A percentile compares a stretch with the other conserved stretches of the same genome.
Conservation (phyloP, 2,888 invertebrate genomes). For the Heliconius hortense region DNA sequence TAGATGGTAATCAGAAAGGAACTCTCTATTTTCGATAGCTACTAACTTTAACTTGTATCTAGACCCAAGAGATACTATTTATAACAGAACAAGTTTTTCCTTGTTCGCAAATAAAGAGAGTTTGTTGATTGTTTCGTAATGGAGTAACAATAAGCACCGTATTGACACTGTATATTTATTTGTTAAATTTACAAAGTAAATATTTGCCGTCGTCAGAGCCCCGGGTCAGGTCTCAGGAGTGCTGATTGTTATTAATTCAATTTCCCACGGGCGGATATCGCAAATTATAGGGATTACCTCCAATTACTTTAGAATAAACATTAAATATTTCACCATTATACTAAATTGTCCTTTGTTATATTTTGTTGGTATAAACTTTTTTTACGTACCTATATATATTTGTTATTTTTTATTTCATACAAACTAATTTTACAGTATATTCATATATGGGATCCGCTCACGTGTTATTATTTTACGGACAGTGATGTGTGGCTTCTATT, state of each 20-base stretch:
- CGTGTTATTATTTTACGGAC: constrained; percentile 9
- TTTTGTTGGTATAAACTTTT: neutral
- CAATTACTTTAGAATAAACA: constrained; percentile 14
- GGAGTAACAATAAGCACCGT: constrained; percentile 10
- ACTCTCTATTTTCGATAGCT: neutral
- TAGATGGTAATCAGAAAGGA: neutral
- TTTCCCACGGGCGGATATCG: constrained; percentile 37
- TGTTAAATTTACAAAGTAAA: constrained; percentile 26
- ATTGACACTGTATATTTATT: constrained; percentile 23
- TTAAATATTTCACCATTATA: constrained; percentile 4
- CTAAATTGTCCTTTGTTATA: neutral
- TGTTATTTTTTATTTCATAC: neutral
- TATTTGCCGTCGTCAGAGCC: constrained; percentile 24
- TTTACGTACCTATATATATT: neutral
- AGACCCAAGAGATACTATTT: no score
- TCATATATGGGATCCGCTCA: neutral
- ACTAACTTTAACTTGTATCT: constrained; percentile 11
- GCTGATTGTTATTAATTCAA: constrained; percentile 41
- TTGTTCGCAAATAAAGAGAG: neutral
- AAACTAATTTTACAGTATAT: neutral
- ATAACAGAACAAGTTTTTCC: constrained; percentile 1
- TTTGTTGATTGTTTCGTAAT: constrained; percentile 21
- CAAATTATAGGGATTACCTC: constrained; percentile 23
- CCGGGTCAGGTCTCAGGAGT: constrained; percentile 37
- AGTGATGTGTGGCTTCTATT: constrained; percentile 12